Conservation (phyloP, 2,888 invertebrate species). For the Drosophila monieri region DNA sequence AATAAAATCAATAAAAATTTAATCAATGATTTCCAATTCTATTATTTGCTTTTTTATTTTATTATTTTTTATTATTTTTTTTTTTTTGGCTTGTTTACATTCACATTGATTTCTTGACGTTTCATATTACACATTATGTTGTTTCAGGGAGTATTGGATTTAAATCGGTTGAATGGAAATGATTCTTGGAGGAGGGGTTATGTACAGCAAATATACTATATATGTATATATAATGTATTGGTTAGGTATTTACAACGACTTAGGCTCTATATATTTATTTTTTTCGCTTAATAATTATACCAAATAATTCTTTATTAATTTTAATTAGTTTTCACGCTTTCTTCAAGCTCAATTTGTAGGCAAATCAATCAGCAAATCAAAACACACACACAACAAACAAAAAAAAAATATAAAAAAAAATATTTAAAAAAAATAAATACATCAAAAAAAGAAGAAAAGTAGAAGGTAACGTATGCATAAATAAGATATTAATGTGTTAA, state of each 20-base stretch:
- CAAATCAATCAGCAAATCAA: slow-evolving; percentile 53
- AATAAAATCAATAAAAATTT: not conserved
- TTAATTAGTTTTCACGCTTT: slow-evolving; percentile 49
- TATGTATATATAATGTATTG: slow-evolving; percentile 10
- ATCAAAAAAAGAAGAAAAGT: slow-evolving; percentile 2
- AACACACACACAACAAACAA: slow-evolving; percentile 26
- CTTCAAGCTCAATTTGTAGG: slow-evolving; percentile 45
- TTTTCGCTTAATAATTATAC: slow-evolving; percentile 26
- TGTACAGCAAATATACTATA: slow-evolving; percentile 29
- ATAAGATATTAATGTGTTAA: slow-evolving; percentile 26
- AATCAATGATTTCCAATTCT: not conserved
- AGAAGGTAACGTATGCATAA: slow-evolving; percentile 6
- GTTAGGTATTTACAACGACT: slow-evolving; percentile 31
- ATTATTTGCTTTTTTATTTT: slow-evolving; percentile 21
- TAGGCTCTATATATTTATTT: slow-evolving; percentile 10
- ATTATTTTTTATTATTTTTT: slow-evolving; percentile 29
- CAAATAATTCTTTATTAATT: slow-evolving; percentile 41
- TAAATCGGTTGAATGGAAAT: not conserved
- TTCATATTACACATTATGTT: slow-evolving; percentile 43
- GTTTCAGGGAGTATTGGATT: slow-evolving; percentile 7
- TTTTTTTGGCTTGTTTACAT: slow-evolving; percentile 78
- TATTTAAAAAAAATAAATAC: no score
- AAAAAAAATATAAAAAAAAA: slow-evolving; percentile 3
- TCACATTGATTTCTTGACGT: slow-evolving; percentile 59
- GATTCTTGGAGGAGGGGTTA: slow-evolving; percentile 31